Evolutionary conservation across 2,113 vertebrate genomes (phyloP).

Genomic region (Epinephelus moara): DNA sequence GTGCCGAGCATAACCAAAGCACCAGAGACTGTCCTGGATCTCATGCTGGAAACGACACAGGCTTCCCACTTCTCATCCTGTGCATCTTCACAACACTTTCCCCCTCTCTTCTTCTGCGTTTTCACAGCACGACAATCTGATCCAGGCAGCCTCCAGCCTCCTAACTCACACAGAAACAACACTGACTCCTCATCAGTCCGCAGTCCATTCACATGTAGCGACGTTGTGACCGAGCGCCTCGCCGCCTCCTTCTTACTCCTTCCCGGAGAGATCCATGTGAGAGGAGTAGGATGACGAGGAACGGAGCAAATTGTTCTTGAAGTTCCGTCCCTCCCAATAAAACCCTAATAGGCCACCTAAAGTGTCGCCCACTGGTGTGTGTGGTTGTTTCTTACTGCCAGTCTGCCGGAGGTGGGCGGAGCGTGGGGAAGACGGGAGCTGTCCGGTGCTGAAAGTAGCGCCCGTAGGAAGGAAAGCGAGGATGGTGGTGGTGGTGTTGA

Average conservation of each 20-base stretch:
- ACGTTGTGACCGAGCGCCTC: not conserved
- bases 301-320: conserved; percentile 55
- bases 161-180: conserved; percentile 17
- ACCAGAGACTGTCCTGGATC: not conserved
- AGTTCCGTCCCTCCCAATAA: conserved; percentile 75
- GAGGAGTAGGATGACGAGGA: conserved; percentile 61
- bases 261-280: conserved; percentile 63
- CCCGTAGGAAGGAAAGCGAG: conserved; percentile 43
- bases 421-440: conserved; percentile 79
- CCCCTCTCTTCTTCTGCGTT: not conserved
- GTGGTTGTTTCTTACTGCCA: conserved; percentile 85
- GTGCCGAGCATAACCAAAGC: conserved; percentile 57
- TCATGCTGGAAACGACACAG: not conserved
- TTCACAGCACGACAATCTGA: not conserved
- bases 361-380: conserved; percentile 71
- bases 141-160: conserved; percentile 11
- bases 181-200: conserved; percentile 15
- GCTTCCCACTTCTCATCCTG: conserved; percentile 23
- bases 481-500: conserved; percentile 13
- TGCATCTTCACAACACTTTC: conserved; percentile 28
- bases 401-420: conserved; percentile 81
- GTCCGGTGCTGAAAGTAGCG: conserved; percentile 85
- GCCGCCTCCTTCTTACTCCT: not conserved
- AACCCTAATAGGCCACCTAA: conserved; percentile 71
- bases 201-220: conserved; percentile 16